Evolutionary conservation across 2,797 vertebrate genomes (phyloP).

Genomic region (Acomys russatus): DNA sequence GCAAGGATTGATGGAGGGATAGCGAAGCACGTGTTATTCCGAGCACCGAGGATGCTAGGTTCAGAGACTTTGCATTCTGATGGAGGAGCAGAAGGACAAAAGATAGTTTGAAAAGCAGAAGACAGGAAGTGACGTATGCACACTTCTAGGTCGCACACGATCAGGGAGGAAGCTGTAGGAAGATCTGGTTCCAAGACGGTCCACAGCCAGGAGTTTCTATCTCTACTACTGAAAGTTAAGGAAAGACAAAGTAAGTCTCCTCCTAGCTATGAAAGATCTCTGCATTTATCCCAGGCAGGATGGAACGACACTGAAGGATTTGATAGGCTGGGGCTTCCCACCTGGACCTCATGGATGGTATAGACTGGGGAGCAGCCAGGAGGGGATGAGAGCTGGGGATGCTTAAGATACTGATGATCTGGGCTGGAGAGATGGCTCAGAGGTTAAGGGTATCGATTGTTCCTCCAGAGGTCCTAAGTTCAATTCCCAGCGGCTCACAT

Average conservation of each 20-base stretch:
- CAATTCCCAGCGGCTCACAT: no score
- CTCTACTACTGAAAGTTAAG: not conserved
- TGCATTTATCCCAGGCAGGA: not conserved
- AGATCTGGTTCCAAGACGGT: not conserved
- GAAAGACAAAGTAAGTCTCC: not conserved
- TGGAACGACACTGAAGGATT: not conserved
- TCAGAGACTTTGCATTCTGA: not conserved
- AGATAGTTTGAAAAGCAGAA: constrained; percentile 3
- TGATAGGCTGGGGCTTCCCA: not conserved
- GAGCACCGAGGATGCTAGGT: not conserved
- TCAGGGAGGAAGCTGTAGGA: not conserved
- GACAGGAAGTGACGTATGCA: constrained; percentile 8
- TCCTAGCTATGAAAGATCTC: not conserved
- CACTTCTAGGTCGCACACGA: not conserved
- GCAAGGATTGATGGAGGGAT: not conserved
- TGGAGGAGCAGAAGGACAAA: not conserved
- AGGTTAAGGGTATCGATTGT: no score
- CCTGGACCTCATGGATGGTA: not conserved
- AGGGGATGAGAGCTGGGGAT: not conserved
- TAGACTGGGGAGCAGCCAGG: not conserved
- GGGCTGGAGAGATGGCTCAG: no score
- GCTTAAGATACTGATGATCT: not conserved
- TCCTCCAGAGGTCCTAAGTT: no score
- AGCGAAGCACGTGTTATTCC: not conserved
- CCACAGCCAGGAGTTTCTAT: not conserved